Conservation (phyloP, 2,888 invertebrate genomes). For the Thymelicus acteon region DNA sequence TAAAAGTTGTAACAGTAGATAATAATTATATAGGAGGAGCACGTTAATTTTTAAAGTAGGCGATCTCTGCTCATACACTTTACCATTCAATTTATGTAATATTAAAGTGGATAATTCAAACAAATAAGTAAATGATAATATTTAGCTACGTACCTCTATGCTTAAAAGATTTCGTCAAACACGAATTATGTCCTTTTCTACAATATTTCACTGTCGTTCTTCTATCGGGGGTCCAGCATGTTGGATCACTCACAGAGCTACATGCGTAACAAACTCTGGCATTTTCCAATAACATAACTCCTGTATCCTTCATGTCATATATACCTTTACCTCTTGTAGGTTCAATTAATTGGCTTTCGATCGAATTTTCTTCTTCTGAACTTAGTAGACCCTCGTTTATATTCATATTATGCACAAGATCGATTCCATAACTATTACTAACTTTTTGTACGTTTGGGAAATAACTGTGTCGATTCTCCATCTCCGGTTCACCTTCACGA, state of each 20-base stretch:
- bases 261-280: constrained; percentile 69
- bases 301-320: constrained; percentile 45
- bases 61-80: no score
- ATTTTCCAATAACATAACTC: constrained; percentile 51
- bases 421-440: constrained; percentile 20
- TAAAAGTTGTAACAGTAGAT: no score
- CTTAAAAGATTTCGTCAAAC: constrained; percentile 62
- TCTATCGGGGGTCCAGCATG: constrained; percentile 62
- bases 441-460: constrained; percentile 2
- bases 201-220: constrained; percentile 72
- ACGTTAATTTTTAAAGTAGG: no score
- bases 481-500: background rate
- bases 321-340: constrained; percentile 54
- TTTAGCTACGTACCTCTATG: constrained; percentile 53
- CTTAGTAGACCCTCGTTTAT: constrained; percentile 7
- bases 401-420: constrained; percentile 17
- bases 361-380: constrained; percentile 13
- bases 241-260: constrained; percentile 60
- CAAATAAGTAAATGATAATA: background rate
- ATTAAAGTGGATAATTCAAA: no score
- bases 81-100: no score
- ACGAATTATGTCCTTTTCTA: constrained; percentile 56
- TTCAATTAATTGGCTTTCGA: constrained; percentile 42
- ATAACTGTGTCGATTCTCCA: background rate
- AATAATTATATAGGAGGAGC: no score